phyloP scores from a whole-genome alignment of 2,797 vertebrate genomes.

The Sardinella longiceps region DNA sequence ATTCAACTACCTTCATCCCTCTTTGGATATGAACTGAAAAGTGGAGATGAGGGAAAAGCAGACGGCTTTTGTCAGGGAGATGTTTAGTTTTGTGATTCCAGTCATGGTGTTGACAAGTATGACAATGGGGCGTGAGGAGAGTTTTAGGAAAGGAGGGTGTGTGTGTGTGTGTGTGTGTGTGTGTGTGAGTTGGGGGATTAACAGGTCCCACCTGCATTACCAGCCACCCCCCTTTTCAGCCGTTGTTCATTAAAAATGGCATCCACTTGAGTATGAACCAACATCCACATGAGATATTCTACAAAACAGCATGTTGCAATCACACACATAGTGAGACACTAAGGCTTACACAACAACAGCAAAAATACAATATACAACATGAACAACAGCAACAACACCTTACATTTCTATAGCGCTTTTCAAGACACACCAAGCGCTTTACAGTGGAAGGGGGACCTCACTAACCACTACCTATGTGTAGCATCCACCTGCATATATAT shows the following conservation, averaged over 20 bases:
- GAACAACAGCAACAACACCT: too few relatives aligned
- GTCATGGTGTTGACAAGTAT: constrained; percentile 45
- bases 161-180: neutral
- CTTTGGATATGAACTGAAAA: neutral
- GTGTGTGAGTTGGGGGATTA: neutral
- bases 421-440: too few relatives aligned
- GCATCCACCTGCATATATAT: neutral
- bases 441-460: too few relatives aligned
- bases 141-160: neutral
- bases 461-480: too few relatives aligned
- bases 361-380: neutral
- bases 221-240: neutral
- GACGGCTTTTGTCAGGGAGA: neutral
- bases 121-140: neutral
- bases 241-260: neutral
- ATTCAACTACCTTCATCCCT: neutral
- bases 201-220: neutral
- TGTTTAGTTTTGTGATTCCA: constrained; percentile 58
- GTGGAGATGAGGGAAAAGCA: neutral
- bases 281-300: neutral
- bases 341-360: neutral
- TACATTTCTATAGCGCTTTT: too few relatives aligned
- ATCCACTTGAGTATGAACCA: neutral
- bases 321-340: neutral
- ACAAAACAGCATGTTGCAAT: neutral